Evolutionary conservation across 2,113 vertebrate genomes (phyloP).

Genomic region (Lagopus muta): DNA sequence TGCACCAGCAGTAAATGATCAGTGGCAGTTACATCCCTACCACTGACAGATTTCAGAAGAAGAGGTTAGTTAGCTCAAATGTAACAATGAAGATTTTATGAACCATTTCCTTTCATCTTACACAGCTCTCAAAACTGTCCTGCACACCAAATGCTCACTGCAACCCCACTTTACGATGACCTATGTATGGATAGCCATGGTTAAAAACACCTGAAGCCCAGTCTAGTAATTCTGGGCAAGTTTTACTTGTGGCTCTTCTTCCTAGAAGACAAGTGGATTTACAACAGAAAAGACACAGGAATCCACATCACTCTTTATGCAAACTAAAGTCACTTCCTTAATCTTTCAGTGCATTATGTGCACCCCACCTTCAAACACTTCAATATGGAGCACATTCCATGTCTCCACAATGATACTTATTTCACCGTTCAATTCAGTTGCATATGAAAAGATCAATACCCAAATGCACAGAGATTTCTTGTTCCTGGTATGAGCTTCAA

Average conservation of each 20-base stretch:
- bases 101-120: not conserved
- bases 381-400: not conserved
- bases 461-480: not conserved
- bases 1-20: not conserved
- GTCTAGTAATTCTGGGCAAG: not conserved
- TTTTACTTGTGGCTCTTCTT: not conserved
- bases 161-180: not conserved
- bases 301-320: not conserved
- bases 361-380: not conserved
- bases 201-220: not conserved
- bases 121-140: not conserved
- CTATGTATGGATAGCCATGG: not conserved
- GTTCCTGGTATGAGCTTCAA: not conserved
- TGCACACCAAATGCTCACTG: not conserved
- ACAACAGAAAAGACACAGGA: not conserved
- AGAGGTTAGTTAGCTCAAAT: not conserved
- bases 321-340: not conserved
- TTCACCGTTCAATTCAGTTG: not conserved
- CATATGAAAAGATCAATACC: not conserved
- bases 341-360: not conserved
- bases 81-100: not conserved
- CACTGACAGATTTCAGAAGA: not conserved
- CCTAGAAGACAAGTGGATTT: not conserved
- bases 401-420: rapidly evolving
- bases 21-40: not conserved